These are phyloP conservation scores for Cactoblastis cactorum DNA, from an alignment of 2,888 invertebrate genomes.

Conservation along the genomic window DNA sequence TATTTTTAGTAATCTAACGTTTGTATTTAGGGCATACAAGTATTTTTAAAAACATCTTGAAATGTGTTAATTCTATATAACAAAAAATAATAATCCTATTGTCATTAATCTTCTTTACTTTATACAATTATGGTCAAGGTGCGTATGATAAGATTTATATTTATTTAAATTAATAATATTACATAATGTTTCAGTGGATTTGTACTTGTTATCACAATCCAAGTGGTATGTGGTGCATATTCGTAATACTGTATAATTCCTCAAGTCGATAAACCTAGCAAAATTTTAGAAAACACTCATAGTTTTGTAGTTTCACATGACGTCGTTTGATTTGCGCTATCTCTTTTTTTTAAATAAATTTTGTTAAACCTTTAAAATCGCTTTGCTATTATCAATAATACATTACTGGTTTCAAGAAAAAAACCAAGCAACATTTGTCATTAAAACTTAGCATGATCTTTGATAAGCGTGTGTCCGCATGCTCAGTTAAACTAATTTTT, in stretches of 20 bases:
- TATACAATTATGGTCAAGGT: background rate
- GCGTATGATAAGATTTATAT: background rate
- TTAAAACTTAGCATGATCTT: background rate
- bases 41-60: too few species aligned
- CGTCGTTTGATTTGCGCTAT: conserved; percentile 7
- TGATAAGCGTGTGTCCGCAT: conserved; percentile 16
- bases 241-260: background rate
- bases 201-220: background rate
- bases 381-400: background rate
- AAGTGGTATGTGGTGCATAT: background rate
- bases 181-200: background rate
- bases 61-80: too few species aligned
- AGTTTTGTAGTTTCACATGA: conserved; percentile 19
- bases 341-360: background rate
- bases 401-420: background rate
- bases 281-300: background rate
- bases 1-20: too few species aligned
- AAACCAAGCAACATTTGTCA: background rate
- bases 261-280: background rate
- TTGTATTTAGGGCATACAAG: too few species aligned
- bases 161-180: background rate
- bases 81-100: too few species aligned
- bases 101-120: too few species aligned
- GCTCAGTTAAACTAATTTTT: too few species aligned
- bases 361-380: background rate